Conservation (phyloP, 1,140 invertebrate genomes). For the Danaus melanippus region DNA sequence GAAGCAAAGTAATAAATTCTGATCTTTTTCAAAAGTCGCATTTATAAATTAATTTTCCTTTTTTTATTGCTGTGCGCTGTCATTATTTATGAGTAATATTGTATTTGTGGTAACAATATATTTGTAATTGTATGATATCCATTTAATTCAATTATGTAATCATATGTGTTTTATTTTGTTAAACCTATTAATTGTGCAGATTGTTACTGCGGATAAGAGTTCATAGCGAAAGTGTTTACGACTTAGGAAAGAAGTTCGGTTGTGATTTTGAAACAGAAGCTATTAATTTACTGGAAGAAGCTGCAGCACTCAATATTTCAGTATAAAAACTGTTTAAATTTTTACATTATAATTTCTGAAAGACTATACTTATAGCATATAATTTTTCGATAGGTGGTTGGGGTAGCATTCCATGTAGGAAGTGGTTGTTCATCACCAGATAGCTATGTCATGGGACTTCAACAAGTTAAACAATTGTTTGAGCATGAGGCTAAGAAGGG, state of each 20-base stretch:
- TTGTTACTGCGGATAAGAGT: conserved; percentile 22
- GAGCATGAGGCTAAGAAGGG: conserved; percentile 17
- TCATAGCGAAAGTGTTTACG: conserved; percentile 32
- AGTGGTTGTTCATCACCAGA: conserved; percentile 27
- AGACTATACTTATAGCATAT: no score
- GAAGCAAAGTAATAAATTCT: conserved; percentile 19
- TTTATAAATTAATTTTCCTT: no score
- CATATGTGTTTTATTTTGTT: conserved; percentile 8
- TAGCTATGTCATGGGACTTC: conserved; percentile 26
- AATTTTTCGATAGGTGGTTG: conserved; percentile 22
- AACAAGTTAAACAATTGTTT: conserved; percentile 16
- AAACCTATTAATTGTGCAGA: conserved; percentile 24
- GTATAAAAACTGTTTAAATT: conserved; percentile 17
- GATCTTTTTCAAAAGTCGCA: no score
- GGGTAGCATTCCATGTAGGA: conserved; percentile 39
- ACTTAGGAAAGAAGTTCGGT: conserved; percentile 40
- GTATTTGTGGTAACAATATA: no score
- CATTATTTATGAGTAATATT: no score
- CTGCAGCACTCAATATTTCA: conserved; percentile 29
- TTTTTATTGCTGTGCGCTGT: no score
- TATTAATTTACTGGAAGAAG: conserved; percentile 33
- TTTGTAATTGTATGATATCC: no score
- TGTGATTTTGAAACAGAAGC: conserved; percentile 38
- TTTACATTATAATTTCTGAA: background rate
- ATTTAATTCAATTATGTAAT: no score